A percentile compares a stretch with the other conserved stretches of the same genome.
These are phyloP conservation scores for Stictocephala bisonia DNA, from an alignment of 2,888 invertebrate species.

Conservation along the genomic window DNA sequence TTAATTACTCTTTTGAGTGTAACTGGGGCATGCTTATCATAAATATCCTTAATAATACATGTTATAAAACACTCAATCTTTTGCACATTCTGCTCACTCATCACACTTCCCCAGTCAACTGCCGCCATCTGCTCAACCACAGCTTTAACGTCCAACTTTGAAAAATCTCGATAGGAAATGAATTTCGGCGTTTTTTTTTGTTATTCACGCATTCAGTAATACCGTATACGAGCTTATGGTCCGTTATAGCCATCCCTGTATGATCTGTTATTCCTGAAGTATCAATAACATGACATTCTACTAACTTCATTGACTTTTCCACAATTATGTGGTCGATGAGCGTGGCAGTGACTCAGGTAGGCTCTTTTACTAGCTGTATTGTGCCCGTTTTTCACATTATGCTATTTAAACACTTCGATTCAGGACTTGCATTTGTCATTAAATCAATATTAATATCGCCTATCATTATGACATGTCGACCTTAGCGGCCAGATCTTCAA, in stretches of 20 bases:
- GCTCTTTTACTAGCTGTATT: neutral
- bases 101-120: neutral
- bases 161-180: neutral
- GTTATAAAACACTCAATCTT: neutral
- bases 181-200: neutral
- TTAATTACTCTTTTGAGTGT: neutral
- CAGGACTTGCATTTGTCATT: neutral
- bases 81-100: neutral
- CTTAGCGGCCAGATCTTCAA: neutral
- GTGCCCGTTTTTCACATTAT: neutral
- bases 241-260: neutral
- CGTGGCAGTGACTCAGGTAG: slow-evolving; percentile 2
- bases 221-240: neutral
- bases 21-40: neutral
- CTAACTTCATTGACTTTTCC: neutral
- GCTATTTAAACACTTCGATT: neutral
- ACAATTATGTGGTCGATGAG: neutral
- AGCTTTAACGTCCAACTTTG: neutral
- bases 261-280: neutral
- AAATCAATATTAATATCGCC: neutral
- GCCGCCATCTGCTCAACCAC: neutral
- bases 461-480: neutral
- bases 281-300: neutral
- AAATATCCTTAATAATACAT: neutral
- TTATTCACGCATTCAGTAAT: neutral